Evolutionary conservation across 2,797 vertebrate genomes (phyloP).

Genomic region (Geotrypetes seraphini): DNA sequence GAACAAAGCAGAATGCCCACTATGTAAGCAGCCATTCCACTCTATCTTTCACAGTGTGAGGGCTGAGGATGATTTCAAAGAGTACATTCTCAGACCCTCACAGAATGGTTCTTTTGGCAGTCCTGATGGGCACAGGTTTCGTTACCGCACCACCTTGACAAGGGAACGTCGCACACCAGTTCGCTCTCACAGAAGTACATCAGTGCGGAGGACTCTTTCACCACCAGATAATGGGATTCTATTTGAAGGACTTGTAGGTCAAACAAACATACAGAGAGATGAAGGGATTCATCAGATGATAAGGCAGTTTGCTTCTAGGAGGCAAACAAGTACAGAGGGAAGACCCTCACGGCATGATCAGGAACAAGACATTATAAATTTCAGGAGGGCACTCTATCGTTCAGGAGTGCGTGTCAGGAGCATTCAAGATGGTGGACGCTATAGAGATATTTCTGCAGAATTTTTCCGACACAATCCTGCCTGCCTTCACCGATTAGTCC

Average conservation of each 20-base stretch:
- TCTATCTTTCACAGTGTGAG: constrained; percentile 87
- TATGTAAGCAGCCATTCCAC: constrained; percentile 87
- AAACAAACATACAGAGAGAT: constrained; percentile 40
- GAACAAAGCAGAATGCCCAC: constrained; percentile 91
- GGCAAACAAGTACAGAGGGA: constrained; percentile 62
- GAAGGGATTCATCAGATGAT: constrained; percentile 67
- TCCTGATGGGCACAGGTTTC: constrained; percentile 69
- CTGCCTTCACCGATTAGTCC: constrained; percentile 81
- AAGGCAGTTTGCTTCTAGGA: constrained; percentile 58
- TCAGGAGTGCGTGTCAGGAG: constrained; percentile 65
- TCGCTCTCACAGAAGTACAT: constrained; percentile 22
- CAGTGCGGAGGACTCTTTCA: constrained; percentile 46
- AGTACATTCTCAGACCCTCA: constrained; percentile 64
- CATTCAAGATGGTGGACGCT: constrained; percentile 78
- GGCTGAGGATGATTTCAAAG: constrained; percentile 82
- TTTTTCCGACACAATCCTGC: constrained; percentile 85
- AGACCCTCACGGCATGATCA: constrained; percentile 53
- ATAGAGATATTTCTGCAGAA: constrained; percentile 76
- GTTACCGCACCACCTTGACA: constrained; percentile 80
- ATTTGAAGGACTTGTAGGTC: constrained; percentile 59
- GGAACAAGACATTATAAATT: constrained; percentile 79
- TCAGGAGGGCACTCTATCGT: constrained; percentile 81
- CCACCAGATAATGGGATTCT: constrained; percentile 72
- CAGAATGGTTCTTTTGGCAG: constrained; percentile 69
- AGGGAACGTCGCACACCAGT: constrained; percentile 44